Conservation (phyloP, 2,888 invertebrate species). For the Drosophila mimica region DNA sequence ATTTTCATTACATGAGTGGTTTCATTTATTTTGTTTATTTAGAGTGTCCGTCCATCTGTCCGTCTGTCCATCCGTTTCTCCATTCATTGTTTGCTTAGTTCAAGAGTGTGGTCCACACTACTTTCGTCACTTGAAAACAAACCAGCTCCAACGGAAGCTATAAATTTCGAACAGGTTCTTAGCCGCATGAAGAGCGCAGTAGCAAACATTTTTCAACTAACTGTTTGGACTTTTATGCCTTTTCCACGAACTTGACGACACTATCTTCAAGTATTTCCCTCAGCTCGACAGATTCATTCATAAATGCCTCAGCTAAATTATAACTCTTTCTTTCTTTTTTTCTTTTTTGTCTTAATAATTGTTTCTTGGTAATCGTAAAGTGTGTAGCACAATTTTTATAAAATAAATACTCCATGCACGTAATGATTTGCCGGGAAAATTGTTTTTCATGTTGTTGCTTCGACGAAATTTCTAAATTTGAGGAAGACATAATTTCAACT, state of each 20-base stretch:
- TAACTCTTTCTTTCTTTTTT: slow-evolving; percentile 67
- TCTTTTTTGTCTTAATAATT: slow-evolving; percentile 47
- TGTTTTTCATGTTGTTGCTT: slow-evolving; percentile 44
- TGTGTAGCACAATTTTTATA: slow-evolving; percentile 61
- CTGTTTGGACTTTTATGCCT: slow-evolving; percentile 34
- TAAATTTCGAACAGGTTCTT: slow-evolving; percentile 72
- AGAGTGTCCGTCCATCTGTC: slow-evolving; percentile 1
- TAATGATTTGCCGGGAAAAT: slow-evolving; percentile 57
- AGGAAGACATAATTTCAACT: slow-evolving; percentile 56
- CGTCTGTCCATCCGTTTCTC: slow-evolving; percentile 7
- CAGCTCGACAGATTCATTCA: slow-evolving; percentile 59
- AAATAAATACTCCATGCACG: slow-evolving; percentile 57
- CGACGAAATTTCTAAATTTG: slow-evolving; percentile 56
- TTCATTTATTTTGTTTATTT: slow-evolving; percentile 64
- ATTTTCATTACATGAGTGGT: slow-evolving; percentile 61
- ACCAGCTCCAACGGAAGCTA: slow-evolving; percentile 64
- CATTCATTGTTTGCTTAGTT: slow-evolving; percentile 24
- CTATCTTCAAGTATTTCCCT: slow-evolving; percentile 18
- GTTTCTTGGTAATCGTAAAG: slow-evolving; percentile 61
- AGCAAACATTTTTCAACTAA: slow-evolving; percentile 36
- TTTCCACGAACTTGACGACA: slow-evolving; percentile 59
- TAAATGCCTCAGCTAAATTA: slow-evolving; percentile 50
- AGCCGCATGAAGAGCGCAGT: slow-evolving; percentile 42
- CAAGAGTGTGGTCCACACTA: slow-evolving; percentile 53
- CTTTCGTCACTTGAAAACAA: slow-evolving; percentile 24